These are phyloP conservation scores for Platycheirus rosarum DNA, from an alignment of 2,888 invertebrate genomes.

Conservation along the genomic window DNA sequence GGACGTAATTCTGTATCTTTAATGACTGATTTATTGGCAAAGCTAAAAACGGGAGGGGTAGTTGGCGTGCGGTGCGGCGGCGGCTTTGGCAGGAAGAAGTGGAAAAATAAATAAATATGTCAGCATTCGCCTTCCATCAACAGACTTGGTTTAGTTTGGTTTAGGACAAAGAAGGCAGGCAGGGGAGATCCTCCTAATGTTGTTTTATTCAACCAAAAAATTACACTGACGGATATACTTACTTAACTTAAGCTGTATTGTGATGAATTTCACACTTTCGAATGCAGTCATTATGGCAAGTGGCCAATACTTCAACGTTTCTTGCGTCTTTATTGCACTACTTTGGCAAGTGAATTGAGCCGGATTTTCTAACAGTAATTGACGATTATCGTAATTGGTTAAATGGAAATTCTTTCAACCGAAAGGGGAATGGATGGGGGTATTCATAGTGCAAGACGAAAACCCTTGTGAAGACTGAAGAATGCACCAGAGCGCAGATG, in stretches of 20 bases:
- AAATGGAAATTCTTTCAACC: constrained; percentile 29
- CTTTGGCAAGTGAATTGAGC: constrained; percentile 1
- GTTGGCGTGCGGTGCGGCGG: neutral
- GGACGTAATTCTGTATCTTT: constrained; percentile 54
- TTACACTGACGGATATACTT: constrained; percentile 13
- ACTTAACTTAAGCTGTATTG: constrained; percentile 11
- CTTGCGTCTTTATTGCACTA: too few relatives aligned
- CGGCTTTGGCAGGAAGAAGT: constrained; percentile 6
- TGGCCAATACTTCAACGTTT: constrained; percentile 45
- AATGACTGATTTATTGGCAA: constrained; percentile 56
- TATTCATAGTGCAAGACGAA: too few relatives aligned
- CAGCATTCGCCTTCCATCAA: constrained; percentile 7
- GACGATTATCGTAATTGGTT: constrained; percentile 41
- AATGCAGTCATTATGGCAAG: constrained; percentile 47
- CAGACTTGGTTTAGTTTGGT: too few relatives aligned
- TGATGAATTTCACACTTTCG: constrained; percentile 51
- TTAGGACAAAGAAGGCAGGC: too few relatives aligned
- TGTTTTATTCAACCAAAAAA: constrained; percentile 52
- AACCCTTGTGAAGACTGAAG: constrained; percentile 16
- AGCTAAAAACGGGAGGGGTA: constrained; percentile 5
- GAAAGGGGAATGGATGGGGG: neutral
- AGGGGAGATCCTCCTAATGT: constrained; percentile 26
- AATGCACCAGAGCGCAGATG: constrained; percentile 4
- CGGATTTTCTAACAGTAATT: constrained; percentile 21
- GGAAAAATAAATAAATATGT: constrained; percentile 34